Conservation (phyloP, 2,888 invertebrate species). For the Lacanobia wlatinum region DNA sequence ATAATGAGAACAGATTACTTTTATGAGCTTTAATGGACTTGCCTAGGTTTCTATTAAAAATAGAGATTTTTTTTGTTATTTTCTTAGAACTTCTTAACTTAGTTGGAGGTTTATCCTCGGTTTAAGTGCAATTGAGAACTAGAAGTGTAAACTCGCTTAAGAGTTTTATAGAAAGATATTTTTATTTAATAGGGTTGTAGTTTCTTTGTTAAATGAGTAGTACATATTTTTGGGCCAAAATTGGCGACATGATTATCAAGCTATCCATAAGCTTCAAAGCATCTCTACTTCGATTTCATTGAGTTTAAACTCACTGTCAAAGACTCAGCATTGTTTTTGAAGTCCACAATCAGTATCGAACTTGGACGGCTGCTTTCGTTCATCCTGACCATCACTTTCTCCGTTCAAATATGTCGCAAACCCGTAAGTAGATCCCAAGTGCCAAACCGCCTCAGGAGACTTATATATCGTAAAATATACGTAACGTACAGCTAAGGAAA, state of each 20-base stretch:
- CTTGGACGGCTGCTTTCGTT: background rate
- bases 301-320: no score
- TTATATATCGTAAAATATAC: conserved; percentile 54
- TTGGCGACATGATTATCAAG: background rate
- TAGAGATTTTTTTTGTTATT: background rate
- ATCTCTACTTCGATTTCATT: background rate
- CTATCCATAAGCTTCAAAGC: background rate
- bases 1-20: conserved; percentile 9
- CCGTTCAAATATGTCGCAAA: conserved; percentile 8
- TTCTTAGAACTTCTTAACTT: background rate
- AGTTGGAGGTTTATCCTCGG: background rate
- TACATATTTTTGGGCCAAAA: background rate
- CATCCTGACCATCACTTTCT: background rate
- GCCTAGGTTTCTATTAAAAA: background rate
- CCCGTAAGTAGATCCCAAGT: conserved; percentile 43
- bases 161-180: background rate
- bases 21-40: conserved; percentile 17
- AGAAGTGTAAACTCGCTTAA: background rate
- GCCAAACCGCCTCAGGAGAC: conserved; percentile 52
- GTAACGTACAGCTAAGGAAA: conserved; percentile 53
- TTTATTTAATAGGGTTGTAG: background rate
- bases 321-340: background rate
- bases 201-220: background rate
- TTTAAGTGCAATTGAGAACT: conserved; percentile 2
- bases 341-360: background rate